A percentile compares a stretch with the other conserved stretches of the same genome.
phyloP scores from a whole-genome alignment of 2,888 invertebrate genomes.

The Lasius fuliginosus region DNA sequence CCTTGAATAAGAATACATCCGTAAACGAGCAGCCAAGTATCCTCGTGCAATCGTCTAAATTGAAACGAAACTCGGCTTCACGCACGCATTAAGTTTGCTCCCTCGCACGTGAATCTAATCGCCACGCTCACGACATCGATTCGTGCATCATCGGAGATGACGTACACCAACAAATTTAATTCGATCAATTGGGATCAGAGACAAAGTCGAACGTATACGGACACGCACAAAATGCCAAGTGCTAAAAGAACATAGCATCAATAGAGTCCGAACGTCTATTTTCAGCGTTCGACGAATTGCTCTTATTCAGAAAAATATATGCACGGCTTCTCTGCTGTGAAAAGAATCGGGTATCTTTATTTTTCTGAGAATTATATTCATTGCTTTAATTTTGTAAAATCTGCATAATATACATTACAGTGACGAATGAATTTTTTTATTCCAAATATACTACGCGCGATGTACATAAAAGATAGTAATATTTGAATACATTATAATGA shows the following conservation, averaged over 20 bases:
- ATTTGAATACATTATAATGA: neutral
- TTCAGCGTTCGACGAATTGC: conserved; percentile 32
- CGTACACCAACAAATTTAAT: conserved; percentile 56
- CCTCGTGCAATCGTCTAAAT: conserved; percentile 41
- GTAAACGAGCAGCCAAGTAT: neutral
- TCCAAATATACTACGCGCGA: neutral
- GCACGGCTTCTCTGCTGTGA: neutral
- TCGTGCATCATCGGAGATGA: conserved; percentile 48
- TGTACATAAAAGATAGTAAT: neutral
- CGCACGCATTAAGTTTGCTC: conserved; percentile 49
- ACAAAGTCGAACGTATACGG: conserved; percentile 37
- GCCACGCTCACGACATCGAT: conserved; percentile 41
- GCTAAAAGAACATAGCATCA: conserved; percentile 43
- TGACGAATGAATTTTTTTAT: neutral
- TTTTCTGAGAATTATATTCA: neutral
- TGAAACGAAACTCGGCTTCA: conserved; percentile 57
- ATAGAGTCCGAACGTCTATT: conserved; percentile 33
- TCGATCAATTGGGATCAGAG: conserved; percentile 61
- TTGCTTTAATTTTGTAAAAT: neutral
- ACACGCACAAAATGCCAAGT: conserved; percentile 45
- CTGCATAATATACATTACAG: neutral
- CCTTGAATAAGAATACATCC: neutral
- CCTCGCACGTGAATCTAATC: conserved; percentile 66
- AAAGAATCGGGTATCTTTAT: neutral
- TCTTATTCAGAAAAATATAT: conserved; percentile 29